A percentile compares a stretch with the other conserved stretches of the same genome.
These are phyloP conservation scores for Tenualosa ilisha DNA, from an alignment of 2,797 vertebrate species.

Conservation along the genomic window DNA sequence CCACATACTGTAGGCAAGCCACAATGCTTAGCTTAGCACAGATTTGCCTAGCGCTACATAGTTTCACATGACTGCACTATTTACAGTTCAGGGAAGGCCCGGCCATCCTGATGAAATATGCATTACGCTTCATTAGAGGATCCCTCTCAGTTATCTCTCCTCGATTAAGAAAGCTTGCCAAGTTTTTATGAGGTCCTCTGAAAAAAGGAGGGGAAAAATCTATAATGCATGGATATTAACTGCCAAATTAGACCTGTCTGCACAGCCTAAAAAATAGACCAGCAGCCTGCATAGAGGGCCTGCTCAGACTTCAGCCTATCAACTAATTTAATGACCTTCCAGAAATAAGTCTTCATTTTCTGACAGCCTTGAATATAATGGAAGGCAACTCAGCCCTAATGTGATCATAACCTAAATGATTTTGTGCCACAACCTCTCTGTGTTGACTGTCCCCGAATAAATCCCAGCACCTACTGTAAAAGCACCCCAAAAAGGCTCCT, in stretches of 20 bases:
- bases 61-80: constrained; percentile 42
- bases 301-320: neutral
- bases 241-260: constrained; percentile 40
- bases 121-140: constrained; percentile 54
- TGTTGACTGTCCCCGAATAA: neutral
- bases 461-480: neutral
- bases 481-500: neutral
- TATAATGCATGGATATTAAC: constrained; percentile 46
- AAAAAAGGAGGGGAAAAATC: constrained; percentile 33
- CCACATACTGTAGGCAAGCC: no score
- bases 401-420: neutral
- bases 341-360: neutral
- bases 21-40: neutral
- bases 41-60: neutral
- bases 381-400: neutral
- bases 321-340: neutral
- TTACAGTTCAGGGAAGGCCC: constrained; percentile 51
- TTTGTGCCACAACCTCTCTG: neutral
- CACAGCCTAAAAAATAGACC: neutral
- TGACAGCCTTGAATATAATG: neutral
- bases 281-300: neutral
- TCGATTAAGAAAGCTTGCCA: constrained; percentile 44
- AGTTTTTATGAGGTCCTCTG: constrained; percentile 33
- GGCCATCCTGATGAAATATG: constrained; percentile 62
- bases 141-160: constrained; percentile 47